phyloP scores from a whole-genome alignment of 2,797 vertebrate species.

The Sylvilagus floridanus region DNA sequence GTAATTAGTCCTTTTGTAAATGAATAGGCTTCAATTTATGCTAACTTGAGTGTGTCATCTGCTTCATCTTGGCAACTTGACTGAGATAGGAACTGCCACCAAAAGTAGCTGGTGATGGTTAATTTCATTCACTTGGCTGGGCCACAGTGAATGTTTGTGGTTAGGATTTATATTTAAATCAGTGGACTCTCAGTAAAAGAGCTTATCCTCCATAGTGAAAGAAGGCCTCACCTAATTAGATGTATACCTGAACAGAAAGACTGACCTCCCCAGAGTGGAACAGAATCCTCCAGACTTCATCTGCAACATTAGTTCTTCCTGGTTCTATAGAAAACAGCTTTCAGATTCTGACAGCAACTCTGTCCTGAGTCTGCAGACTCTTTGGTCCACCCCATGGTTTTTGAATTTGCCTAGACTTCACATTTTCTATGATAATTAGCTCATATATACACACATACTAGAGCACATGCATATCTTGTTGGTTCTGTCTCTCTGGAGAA shows the following conservation, averaged over 20 bases:
- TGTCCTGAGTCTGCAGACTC: neutral
- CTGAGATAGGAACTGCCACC: neutral
- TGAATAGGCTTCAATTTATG: neutral
- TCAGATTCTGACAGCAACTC: neutral
- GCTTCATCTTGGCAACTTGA: slow-evolving; percentile 9
- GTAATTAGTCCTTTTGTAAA: slow-evolving; percentile 27
- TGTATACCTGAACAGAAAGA: neutral
- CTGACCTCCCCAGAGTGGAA: neutral
- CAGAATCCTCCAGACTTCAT: neutral
- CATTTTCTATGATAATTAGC: neutral
- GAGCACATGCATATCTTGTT: neutral
- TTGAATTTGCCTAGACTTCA: neutral
- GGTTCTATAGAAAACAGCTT: neutral
- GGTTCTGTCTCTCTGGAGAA: slow-evolving; percentile 7
- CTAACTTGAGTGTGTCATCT: neutral
- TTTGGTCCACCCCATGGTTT: neutral
- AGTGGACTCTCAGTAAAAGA: neutral
- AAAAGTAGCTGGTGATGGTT: neutral
- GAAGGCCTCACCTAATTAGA: neutral
- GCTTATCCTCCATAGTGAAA: neutral
- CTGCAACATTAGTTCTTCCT: neutral
- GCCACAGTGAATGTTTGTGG: neutral
- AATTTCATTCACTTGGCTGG: neutral
- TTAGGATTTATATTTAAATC: neutral
- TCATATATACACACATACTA: neutral